Base-by-base conservation (phyloP, 2,888 invertebrate species). In the Sericinus montela region DNA sequence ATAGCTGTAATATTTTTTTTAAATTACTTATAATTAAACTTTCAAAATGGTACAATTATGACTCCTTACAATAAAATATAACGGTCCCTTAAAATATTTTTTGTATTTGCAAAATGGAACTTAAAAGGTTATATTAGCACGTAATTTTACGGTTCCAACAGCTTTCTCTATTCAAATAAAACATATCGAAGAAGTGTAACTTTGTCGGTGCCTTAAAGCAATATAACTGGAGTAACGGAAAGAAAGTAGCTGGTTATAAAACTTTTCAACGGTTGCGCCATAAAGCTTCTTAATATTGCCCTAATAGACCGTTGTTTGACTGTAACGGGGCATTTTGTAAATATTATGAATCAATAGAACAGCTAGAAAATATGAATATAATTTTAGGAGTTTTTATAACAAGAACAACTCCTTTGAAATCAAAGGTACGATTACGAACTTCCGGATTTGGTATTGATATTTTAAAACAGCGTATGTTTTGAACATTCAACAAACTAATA, bases 161-260 rank as follows among this genome's bases (percentile, higher is more conserved):
- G 45, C 50, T 51, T 42, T 51, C 50, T 42, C 38, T 42, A 42
- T 51, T 51, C 14, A 34, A 39, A 37, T n/a, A 5, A 19, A 36
- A 36, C 8, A 16, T 10, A 7, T 30, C 9, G 28, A 30, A 45
- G 62, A 71, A 78, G 72, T 65, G 75, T 63, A 72, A 65, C 62
- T 65, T 57, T 58, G 72, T 72, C 84, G 86, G 80, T 62, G 45
- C 48, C 57, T 67, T 72, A 83, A 83, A 82, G 71, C 48, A 60
- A 57, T 60, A 59, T 70, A 81, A 80, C 72, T 80, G 64, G 75
- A 53, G 68, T 86, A 59, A 52, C 63, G 62, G 65, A 60, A 63
- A 65, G 65, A 66, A 66, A 66, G 65, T 64, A 66, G 63, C 57
- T 49, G 54, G 63, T 60, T 63, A 63, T 63, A 65, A 62, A 59